Percentiles rank a stretch among this genome's conserved stretches.
phyloP scores from a whole-genome alignment of 2,797 vertebrate genomes.

The Lithobates sylvaticus region DNA sequence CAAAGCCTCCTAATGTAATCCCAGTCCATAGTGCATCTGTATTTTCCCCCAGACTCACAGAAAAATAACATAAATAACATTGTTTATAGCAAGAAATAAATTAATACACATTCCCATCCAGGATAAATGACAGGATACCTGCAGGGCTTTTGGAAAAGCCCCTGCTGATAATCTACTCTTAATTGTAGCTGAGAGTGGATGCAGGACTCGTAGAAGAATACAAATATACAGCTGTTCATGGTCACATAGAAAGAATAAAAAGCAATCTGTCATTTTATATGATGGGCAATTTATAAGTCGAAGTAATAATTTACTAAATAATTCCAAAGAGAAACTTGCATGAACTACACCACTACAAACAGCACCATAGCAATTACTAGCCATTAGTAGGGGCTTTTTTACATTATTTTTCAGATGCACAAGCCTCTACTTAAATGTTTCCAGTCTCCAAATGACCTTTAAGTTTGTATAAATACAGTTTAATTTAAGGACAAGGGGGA shows the following conservation, averaged over 20 bases:
- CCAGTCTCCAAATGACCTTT: constrained; percentile 28
- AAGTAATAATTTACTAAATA: constrained; percentile 50
- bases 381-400: constrained; percentile 26
- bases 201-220: constrained; percentile 17
- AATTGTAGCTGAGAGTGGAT: constrained; percentile 32
- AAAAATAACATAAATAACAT: constrained; percentile 21
- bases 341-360: constrained; percentile 34
- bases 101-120: constrained; percentile 19
- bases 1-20: not conserved
- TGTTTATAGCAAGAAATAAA: constrained; percentile 36
- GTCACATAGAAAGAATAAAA: constrained; percentile 40
- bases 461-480: constrained; percentile 21
- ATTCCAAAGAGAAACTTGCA: constrained; percentile 16
- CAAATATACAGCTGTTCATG: constrained; percentile 48
- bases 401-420: not conserved
- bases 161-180: constrained; percentile 37
- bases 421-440: constrained; percentile 13
- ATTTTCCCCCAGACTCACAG: constrained; percentile 10
- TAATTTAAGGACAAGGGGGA: constrained; percentile 24
- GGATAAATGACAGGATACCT: constrained; percentile 33
- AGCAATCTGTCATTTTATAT: constrained; percentile 50
- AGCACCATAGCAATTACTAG: constrained; percentile 20
- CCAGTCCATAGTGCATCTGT: not conserved
- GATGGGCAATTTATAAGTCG: constrained; percentile 43
- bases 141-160: constrained; percentile 42